Evolutionary conservation across 2,797 vertebrate species (phyloP), one percentile per base, ranked within the genome.

Genomic region (Potorous gilbertii): DNA sequence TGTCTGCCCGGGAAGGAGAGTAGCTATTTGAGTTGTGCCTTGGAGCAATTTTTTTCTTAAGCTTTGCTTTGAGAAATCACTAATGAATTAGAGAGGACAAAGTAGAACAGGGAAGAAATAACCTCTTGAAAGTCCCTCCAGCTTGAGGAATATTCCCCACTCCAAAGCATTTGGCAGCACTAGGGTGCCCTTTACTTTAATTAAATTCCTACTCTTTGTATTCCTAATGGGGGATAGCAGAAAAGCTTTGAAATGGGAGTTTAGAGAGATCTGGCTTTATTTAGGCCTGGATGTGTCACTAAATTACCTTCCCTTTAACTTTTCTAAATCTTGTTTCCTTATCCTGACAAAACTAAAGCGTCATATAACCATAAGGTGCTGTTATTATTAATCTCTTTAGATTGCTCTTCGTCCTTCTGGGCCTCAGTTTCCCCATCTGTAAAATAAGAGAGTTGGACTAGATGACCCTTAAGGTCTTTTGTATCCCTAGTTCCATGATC

Each of bases 1-100:
- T 93, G n/a, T 94, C 54, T 93, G n/a, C 54, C 92, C 52, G n/a
- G 94, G 55, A 95, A 91, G 55, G 40, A 87, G 46, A 50, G 74
- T 10, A 27, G 40, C 21, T 50, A 27, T 81, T 46, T 29, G 66
- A 93, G 46, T 91, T 46, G 24, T 46, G 74, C n/a, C 46, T 81
- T 74, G n/a, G 66, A 40, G 16, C 5, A 74, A 21, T 74, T 81
- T 46, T 81, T 46, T 46, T 6, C 62, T 81, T 93, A 97, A 95
- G 62, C 56, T 59, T 93, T 90, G 87, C 21, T 81, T 81, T 46
- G 90, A 62, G 91, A 56, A 94, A 94, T n/a, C 56, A 34, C 28
- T 94, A 66, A 50, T 95, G 28, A 91, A 92, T 95, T 95, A 91
- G 94, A 95, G 92, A 94, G 57, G 95, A 74, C 56, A 92, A 52